Evolutionary conservation across 2,113 vertebrate species (phyloP).

Genomic region (Epinephelus moara): DNA sequence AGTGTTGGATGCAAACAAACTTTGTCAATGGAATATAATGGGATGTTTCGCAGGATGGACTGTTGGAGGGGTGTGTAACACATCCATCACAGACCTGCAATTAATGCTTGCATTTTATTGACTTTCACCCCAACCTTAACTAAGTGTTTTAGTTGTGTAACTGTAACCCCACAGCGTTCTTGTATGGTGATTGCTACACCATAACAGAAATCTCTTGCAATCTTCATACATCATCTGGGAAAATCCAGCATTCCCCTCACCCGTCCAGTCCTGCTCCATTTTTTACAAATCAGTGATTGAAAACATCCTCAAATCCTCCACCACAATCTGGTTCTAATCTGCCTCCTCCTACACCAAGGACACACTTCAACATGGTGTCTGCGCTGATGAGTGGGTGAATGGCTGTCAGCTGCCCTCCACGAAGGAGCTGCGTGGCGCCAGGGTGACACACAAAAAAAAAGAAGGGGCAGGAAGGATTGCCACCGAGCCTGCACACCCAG

Average conservation of each 20-base stretch:
- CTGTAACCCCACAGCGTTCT: neutral
- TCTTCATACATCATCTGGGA: neutral
- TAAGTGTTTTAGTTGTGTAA: neutral
- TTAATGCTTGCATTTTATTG: neutral
- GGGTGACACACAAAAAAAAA: slow-evolving; percentile 48
- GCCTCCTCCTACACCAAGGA: slow-evolving; percentile 52
- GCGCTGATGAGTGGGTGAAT: slow-evolving; percentile 60
- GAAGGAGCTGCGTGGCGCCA: slow-evolving; percentile 63
- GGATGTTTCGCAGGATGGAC: neutral
- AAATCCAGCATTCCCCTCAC: slow-evolving; percentile 3
- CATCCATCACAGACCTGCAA: neutral
- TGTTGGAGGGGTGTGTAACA: neutral
- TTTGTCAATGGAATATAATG: no score
- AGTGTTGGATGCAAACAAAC: neutral
- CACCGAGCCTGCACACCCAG: slow-evolving; percentile 61
- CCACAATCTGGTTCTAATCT: slow-evolving; percentile 65
- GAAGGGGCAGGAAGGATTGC: slow-evolving; percentile 53
- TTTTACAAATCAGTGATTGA: slow-evolving; percentile 37
- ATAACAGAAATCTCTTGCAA: neutral
- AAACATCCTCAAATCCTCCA: slow-evolving; percentile 61
- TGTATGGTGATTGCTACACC: neutral
- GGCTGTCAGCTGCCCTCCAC: slow-evolving; percentile 66
- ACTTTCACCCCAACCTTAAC: neutral
- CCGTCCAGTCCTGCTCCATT: slow-evolving; percentile 26
- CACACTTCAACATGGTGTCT: slow-evolving; percentile 57